Conservation (phyloP, 2,113 vertebrate species). For the Sula dactylatra region DNA sequence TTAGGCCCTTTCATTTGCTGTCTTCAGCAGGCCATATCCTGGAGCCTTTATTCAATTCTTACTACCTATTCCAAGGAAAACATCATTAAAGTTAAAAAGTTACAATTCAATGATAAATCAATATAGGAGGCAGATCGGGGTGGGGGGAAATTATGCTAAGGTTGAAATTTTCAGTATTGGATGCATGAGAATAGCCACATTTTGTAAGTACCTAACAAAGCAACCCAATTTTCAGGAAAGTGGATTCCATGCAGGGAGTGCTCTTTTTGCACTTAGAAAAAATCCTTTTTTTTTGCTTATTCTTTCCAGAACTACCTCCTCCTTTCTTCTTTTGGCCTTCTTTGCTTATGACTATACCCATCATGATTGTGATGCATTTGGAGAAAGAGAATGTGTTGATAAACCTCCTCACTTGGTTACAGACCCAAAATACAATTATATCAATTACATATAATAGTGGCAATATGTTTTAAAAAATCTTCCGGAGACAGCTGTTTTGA, state of each 20-base stretch:
- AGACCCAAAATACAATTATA: neutral
- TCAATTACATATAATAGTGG: neutral
- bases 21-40: neutral
- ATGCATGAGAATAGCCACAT: neutral
- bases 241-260: neutral
- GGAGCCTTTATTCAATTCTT: neutral
- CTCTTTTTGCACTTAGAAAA: neutral
- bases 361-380: neutral
- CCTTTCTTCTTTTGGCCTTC: neutral
- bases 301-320: neutral
- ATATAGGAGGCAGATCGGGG: neutral
- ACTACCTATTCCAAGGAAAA: neutral
- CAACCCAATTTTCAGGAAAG: neutral
- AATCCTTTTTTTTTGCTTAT: neutral
- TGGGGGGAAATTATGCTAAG: neutral
- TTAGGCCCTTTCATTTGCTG: neutral
- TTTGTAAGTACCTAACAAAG: neutral
- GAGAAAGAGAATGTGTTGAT: neutral
- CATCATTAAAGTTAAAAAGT: neutral
- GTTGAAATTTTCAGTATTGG: neutral
- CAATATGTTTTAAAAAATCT: constrained; percentile 10
- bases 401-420: neutral
- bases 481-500: neutral
- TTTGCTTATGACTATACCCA: neutral
- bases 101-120: neutral